Evolutionary conservation across 2,113 vertebrate species (phyloP).

Genomic region (Lampris megalopsis): DNA sequence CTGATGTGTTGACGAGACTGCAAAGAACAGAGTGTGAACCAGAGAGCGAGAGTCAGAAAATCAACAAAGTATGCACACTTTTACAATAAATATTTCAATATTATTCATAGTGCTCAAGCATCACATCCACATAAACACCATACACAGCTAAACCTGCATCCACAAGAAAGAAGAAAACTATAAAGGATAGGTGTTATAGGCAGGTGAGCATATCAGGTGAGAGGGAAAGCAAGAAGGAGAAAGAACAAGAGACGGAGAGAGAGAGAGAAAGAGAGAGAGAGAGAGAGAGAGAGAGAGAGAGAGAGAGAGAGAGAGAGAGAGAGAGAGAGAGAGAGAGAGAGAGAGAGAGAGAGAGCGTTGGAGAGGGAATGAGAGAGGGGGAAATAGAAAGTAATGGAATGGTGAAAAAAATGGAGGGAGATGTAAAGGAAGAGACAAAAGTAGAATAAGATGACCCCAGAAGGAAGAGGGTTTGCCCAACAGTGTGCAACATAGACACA

Average conservation of each 20-base stretch:
- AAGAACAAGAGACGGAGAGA: constrained; percentile 1
- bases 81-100: no score
- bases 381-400: no score
- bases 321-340: not conserved
- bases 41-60: not conserved
- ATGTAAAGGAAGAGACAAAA: no score
- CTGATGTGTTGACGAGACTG: not conserved
- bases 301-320: not conserved
- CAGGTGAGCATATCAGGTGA: not conserved
- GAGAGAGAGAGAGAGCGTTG: not conserved
- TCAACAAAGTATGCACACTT: no score
- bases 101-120: no score
- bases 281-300: not conserved
- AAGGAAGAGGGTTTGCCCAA: no score
- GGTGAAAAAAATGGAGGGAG: no score
- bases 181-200: not conserved
- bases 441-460: no score
- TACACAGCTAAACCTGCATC: not conserved
- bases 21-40: constrained; percentile 47
- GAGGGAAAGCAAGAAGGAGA: not conserved
- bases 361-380: not conserved
- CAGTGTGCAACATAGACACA: no score
- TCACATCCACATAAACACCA: no score
- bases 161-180: not conserved
- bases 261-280: not conserved